Base-by-base conservation (phyloP, 2,113 vertebrate species). In the Odobenus rosmarus region DNA sequence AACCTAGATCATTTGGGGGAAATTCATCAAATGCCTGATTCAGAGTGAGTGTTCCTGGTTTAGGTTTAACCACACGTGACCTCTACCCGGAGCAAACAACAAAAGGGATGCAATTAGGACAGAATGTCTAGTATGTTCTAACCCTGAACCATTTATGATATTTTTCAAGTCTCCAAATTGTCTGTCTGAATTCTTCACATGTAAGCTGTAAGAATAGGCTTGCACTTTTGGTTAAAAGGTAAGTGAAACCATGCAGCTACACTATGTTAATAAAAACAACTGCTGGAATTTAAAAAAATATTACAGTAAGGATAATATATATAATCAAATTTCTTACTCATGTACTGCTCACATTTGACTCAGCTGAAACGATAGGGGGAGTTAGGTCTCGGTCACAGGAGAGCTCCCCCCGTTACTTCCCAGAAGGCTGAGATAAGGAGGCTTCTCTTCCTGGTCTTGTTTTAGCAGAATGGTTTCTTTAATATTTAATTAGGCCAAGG, bases 51-150 rank as follows among this genome's bases (percentile, higher is more conserved):
- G 95, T 96, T 97, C 97, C 98, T 98, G 97, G 97, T 97, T 98
- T 96, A 98, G 98, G 97, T 98, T 98, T 98, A 98, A 98, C 98
- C 96, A 94, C 98, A 97, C 26, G 90, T 95, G 96, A 98, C 98
- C 95, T 93, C 0, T 98, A 98, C 98, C 96, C 49, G 96, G 93
- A 98, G 98, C 98, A 98, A 98, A 98, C 98, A 98, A 98, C 67
- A 97, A 98, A 98, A 90, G 83, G 97, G 97, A 98, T 96, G 89
- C 71, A 97, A 96, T 89, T 96, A 96, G 96, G 94, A 93, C 85
- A 79, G 95, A 98, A 98, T 98, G 53, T 76, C 96, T 97, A 98
- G 93, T 98, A 95, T 92, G 62, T 83, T 97, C 93, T 94, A 85
- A 91, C 92, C 96, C 87, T 98, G 81, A 97, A 97, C 83, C 94